Evolutionary conservation across 2,888 invertebrate species (phyloP).

Genomic region (Leptinotarsa haldemani): DNA sequence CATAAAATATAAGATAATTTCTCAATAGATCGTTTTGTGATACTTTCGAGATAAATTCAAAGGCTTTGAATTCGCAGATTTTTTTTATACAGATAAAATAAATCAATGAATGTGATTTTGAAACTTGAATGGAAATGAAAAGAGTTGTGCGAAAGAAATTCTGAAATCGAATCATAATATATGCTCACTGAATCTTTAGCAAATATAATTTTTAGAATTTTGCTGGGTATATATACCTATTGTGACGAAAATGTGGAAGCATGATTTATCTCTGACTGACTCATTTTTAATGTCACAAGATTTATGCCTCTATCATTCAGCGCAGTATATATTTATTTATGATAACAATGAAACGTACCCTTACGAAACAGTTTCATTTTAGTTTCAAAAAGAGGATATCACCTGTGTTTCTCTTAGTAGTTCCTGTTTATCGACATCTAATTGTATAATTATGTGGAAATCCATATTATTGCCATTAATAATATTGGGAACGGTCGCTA

Average conservation of each 20-base stretch:
- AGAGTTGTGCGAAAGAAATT: too few species aligned
- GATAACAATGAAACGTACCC: background rate
- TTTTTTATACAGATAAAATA: too few species aligned
- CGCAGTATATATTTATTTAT: background rate
- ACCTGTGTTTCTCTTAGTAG: background rate
- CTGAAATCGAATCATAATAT: too few species aligned
- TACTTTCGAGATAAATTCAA: too few species aligned
- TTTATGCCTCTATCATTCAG: background rate
- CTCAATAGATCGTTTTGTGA: too few species aligned
- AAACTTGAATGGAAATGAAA: too few species aligned
- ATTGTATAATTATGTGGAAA: background rate
- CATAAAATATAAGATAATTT: too few species aligned
- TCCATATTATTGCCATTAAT: background rate
- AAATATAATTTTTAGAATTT: background rate
- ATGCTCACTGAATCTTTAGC: background rate
- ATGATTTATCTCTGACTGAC: background rate
- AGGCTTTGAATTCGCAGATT: too few species aligned
- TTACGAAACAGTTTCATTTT: background rate
- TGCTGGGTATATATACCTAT: background rate
- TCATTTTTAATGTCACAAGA: slow-evolving; percentile 1
- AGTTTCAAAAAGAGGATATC: background rate
- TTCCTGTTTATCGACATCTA: background rate
- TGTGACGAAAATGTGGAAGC: background rate
- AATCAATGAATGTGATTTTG: too few species aligned
- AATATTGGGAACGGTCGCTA: background rate